Base-by-base conservation (phyloP, 2,797 vertebrate species). In the Iguana delicatissima region DNA sequence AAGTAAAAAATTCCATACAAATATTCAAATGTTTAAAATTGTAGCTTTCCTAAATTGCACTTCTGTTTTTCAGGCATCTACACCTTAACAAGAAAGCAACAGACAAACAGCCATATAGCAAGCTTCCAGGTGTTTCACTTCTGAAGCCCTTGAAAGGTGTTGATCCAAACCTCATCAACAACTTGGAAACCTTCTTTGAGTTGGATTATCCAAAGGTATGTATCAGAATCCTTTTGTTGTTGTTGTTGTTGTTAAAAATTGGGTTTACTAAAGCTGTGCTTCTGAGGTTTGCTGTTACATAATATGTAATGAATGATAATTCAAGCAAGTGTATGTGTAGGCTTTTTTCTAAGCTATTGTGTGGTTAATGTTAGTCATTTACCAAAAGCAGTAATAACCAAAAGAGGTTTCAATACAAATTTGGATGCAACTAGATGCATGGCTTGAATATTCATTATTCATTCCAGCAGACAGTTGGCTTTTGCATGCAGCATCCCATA, bases 111-210 rank as follows among this genome's bases (percentile, higher is more conserved):
- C 97, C 98, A 0, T 99, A 99, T 59, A 98, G 97, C 90, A 99
- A 99, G 94, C 96, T 98, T 90, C 97, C 97, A 1, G 99, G 98
- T 14, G 99, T 99, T 46, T 99, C 99, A 57, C 97, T 99, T 90
- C 97, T 99, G 84, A 99, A 99, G 92, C 99, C 99, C 0, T 95
- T 99, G 85, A 99, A 99, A 95, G 99, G 99, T 0, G 98, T 99
- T 4, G 99, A 99, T 94, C 98, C 99, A 2, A 99, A 99, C 94
- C 97, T 99, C 80, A 98, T 99, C 96, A 98, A 98, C 97, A 99
- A 99, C 93, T 97, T 99, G 83, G 99, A 99, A 97, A 99, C 99
- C 0, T 99, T 99, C 95, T 99, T 99, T 93, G 99, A 99, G 35
- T 96, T 99, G 96, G 99, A 99, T 96, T 99, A 99, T 96, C 99